A percentile compares a stretch with the other conserved stretches of the same genome.
These are phyloP conservation scores for Ischnus inquisitorius DNA, from an alignment of 2,888 invertebrate genomes.

Conservation along the genomic window DNA sequence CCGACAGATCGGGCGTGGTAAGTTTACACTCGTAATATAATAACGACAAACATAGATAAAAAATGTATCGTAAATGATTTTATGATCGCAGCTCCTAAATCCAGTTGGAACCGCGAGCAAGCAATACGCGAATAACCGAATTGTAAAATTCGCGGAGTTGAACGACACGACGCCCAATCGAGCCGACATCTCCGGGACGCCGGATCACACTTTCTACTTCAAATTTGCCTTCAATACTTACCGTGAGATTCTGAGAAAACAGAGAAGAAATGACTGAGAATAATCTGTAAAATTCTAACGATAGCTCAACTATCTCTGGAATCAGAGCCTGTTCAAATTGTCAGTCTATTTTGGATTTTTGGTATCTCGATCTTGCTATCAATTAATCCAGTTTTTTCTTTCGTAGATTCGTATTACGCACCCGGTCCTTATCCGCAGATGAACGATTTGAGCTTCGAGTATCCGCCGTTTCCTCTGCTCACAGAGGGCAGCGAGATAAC, in stretches of 20 bases:
- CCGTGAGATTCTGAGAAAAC: slow-evolving; percentile 64
- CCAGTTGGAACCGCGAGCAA: slow-evolving; percentile 71
- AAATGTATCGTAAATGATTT: not conserved
- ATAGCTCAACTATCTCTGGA: too few species aligned
- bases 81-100: slow-evolving; percentile 76
- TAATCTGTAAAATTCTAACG: too few species aligned
- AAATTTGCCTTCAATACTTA: slow-evolving; percentile 74
- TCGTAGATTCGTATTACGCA: slow-evolving; percentile 68
- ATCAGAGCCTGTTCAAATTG: too few species aligned
- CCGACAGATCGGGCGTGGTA: slow-evolving; percentile 77
- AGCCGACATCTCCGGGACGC: slow-evolving; percentile 67
- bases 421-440: slow-evolving; percentile 83
- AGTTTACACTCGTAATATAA: not conserved
- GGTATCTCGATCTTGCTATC: not conserved
- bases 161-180: slow-evolving; percentile 65
- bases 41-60: slow-evolving; percentile 3
- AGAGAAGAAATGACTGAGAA: not conserved
- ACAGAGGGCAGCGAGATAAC: slow-evolving; percentile 81
- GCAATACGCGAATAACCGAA: slow-evolving; percentile 72
- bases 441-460: slow-evolving; percentile 83
- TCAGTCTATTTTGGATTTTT: not conserved
- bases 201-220: slow-evolving; percentile 76
- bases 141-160: slow-evolving; percentile 74
- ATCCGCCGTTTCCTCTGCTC: slow-evolving; percentile 83
- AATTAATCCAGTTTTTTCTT: not conserved